phyloP scores from a whole-genome alignment of 2,888 invertebrate species.

The Argyresthia goedartella region DNA sequence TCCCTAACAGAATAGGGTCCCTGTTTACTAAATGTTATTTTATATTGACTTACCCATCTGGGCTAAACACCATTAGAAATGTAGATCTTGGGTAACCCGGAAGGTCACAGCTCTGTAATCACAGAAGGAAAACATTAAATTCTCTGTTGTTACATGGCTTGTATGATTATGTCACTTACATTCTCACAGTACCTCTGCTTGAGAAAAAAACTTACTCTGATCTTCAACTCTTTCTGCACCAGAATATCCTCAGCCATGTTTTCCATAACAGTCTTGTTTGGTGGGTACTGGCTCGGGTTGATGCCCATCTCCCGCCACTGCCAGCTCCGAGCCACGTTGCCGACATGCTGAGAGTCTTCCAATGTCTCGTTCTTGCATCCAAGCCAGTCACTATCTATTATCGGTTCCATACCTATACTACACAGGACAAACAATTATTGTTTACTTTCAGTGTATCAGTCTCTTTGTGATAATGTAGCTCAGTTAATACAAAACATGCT shows the following conservation, averaged over 20 bases:
- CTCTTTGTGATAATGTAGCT: no score
- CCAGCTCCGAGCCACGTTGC: constrained; percentile 55
- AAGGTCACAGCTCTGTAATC: constrained; percentile 76
- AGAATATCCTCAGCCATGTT: constrained; percentile 76
- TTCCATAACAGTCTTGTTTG: constrained; percentile 68
- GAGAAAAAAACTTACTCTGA: constrained; percentile 60
- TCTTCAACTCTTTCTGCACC: constrained; percentile 71
- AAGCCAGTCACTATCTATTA: constrained; percentile 53
- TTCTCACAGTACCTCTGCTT: no score
- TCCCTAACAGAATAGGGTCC: not conserved
- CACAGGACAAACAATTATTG: no score
- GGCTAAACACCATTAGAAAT: constrained; percentile 90
- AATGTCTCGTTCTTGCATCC: constrained; percentile 48
- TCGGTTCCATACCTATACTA: constrained; percentile 60
- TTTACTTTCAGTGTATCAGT: no score
- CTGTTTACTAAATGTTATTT: not conserved
- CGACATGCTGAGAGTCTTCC: constrained; percentile 40
- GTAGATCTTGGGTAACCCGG: constrained; percentile 84
- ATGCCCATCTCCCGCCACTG: constrained; percentile 58
- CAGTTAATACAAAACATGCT: no score
- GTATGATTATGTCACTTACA: no score
- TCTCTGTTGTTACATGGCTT: no score
- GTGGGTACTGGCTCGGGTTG: constrained; percentile 39
- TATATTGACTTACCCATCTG: constrained; percentile 77
- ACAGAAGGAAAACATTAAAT: not conserved